Conservation (phyloP, 2,888 invertebrate genomes). For the Drosophila kanekoi region DNA sequence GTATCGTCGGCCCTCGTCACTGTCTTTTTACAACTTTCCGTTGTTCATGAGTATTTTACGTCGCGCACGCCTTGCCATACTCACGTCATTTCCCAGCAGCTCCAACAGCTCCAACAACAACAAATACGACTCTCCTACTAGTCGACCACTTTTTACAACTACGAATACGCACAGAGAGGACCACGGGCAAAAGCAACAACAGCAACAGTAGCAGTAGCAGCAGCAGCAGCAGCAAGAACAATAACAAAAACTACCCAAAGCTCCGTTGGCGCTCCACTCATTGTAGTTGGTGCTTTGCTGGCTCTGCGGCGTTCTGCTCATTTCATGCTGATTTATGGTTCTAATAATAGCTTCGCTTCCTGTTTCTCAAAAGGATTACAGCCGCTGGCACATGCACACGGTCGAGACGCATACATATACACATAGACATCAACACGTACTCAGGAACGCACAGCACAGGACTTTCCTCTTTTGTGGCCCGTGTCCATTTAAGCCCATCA, state of each 20-base stretch:
- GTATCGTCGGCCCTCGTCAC: conserved; percentile 50
- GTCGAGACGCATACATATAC: conserved; percentile 32
- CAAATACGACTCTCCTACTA: conserved; percentile 50
- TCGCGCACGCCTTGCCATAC: conserved; percentile 57
- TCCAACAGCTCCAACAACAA: conserved; percentile 39
- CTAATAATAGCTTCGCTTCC: conserved; percentile 83
- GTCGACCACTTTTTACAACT: conserved; percentile 53
- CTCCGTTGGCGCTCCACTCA: conserved; percentile 32
- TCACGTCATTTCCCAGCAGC: conserved; percentile 71
- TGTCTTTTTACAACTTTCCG: conserved; percentile 60
- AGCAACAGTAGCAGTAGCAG: conserved; percentile 9
- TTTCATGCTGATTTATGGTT: conserved; percentile 84
- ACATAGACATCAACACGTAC: conserved; percentile 47
- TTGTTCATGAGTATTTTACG: conserved; percentile 65
- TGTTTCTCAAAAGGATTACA: conserved; percentile 72
- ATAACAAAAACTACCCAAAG: conserved; percentile 49
- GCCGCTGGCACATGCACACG: conserved; percentile 44
- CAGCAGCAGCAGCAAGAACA: conserved; percentile 32
- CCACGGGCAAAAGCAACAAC: conserved; percentile 43
- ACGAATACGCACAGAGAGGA: conserved; percentile 66
- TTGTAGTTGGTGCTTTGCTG: conserved; percentile 45
- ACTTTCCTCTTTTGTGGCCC: conserved; percentile 27
- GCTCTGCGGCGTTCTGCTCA: conserved; percentile 76
- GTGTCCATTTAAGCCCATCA: conserved; percentile 44
- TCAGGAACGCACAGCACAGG: conserved; percentile 14